Evolutionary conservation across 2,888 invertebrate species (phyloP).

Genomic region (Aproaerema taeniolella): DNA sequence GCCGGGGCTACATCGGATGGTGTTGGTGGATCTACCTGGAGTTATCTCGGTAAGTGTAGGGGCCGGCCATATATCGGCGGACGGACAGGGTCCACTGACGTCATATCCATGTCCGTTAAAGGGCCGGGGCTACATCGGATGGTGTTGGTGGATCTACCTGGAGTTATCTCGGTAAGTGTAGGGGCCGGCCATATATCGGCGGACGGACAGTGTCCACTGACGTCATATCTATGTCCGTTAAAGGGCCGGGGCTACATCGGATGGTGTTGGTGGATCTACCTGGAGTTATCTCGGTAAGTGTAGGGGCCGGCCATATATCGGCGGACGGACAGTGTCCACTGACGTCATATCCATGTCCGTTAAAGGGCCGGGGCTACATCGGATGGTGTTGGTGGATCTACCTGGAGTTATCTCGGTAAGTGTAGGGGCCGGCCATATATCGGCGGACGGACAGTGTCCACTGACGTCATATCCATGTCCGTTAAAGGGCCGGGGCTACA

Average conservation of each 20-base stretch:
- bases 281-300: conserved; percentile 95
- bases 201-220: conserved; percentile 98
- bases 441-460: conserved; percentile 96
- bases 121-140: conserved; percentile 98
- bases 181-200: too few species aligned
- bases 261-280: conserved; percentile 99
- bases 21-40: conserved; percentile 98
- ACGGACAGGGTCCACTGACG: conserved; percentile 96
- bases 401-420: conserved; percentile 98
- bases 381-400: conserved; percentile 98
- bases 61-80: too few species aligned
- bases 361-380: conserved; percentile 96
- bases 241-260: conserved; percentile 97
- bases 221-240: conserved; percentile 98
- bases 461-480: conserved; percentile 97
- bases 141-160: conserved; percentile 98
- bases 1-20: conserved; percentile 98
- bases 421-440: too few species aligned
- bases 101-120: conserved; percentile 98
- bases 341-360: conserved; percentile 99
- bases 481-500: conserved; percentile 98
- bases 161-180: conserved; percentile 95
- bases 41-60: conserved; percentile 95
- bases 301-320: too few species aligned
- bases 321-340: conserved; percentile 96